phyloP scores from a whole-genome alignment of 2,797 vertebrate genomes.

The Enteromius treurensis region DNA sequence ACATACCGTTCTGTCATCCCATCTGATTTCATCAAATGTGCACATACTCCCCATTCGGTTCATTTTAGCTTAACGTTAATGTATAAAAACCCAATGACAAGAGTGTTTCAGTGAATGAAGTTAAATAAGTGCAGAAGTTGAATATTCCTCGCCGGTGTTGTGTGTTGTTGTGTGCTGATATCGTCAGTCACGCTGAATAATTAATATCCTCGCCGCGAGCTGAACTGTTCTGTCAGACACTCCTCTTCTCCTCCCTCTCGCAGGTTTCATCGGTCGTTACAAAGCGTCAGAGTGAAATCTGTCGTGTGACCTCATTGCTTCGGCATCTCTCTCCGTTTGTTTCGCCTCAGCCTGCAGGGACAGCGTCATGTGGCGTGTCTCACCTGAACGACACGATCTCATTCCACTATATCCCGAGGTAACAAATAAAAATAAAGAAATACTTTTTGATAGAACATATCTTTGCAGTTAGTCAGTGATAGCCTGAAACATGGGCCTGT shows the following conservation, averaged over 20 bases:
- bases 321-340: constrained; percentile 23
- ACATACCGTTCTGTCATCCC: constrained; percentile 71
- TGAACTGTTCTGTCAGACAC: constrained; percentile 24
- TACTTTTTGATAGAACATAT: not conserved
- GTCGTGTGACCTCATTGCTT: constrained; percentile 46
- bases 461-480: not conserved
- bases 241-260: constrained; percentile 27
- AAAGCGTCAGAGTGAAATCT: constrained; percentile 17
- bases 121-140: constrained; percentile 32
- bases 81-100: constrained; percentile 47
- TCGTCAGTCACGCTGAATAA: not conserved
- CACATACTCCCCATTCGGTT: constrained; percentile 76
- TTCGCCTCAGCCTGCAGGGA: constrained; percentile 22
- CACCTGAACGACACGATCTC: constrained; percentile 5
- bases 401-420: constrained; percentile 24
- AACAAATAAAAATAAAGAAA: constrained; percentile 21
- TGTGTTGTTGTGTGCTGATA: not conserved
- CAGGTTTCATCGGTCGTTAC: constrained; percentile 20
- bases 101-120: constrained; percentile 14
- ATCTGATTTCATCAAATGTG: constrained; percentile 75
- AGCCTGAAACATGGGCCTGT: not conserved
- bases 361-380: not conserved
- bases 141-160: not conserved
- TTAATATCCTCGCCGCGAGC: not conserved
- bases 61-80: constrained; percentile 64